These are phyloP conservation scores for Selenia dentaria DNA, from an alignment of 2,888 invertebrate species.

Conservation along the genomic window DNA sequence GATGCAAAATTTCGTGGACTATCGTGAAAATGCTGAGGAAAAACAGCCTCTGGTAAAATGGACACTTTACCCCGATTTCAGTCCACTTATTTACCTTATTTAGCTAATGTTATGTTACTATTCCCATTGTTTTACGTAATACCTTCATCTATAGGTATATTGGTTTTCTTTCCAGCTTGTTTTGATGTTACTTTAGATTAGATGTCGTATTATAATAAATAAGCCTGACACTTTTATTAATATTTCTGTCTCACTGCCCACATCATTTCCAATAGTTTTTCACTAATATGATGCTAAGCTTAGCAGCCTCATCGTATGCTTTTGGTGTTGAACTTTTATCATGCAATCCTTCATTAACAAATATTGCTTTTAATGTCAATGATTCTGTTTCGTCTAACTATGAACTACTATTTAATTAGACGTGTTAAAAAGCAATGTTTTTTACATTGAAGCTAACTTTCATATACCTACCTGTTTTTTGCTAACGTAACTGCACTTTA, in stretches of 20 bases:
- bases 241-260: slow-evolving; percentile 1
- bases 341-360: slow-evolving; percentile 3
- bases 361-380: slow-evolving; percentile 5
- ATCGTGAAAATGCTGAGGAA: slow-evolving; percentile 95
- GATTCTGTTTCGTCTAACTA: background rate
- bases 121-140: slow-evolving; percentile 35
- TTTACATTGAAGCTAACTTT: no score
- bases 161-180: slow-evolving; percentile 37
- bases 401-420: background rate
- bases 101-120: slow-evolving; percentile 50
- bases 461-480: no score
- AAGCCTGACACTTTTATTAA: slow-evolving; percentile 4
- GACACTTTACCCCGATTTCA: slow-evolving; percentile 67
- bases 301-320: slow-evolving; percentile 35
- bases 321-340: slow-evolving; percentile 42
- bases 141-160: slow-evolving; percentile 39
- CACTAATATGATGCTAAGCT: slow-evolving; percentile 9
- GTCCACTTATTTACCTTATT: slow-evolving; percentile 71
- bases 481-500: no score
- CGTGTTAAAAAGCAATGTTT: no score
- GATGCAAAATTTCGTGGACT: slow-evolving; percentile 95
- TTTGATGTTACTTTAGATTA: slow-evolving; percentile 27
- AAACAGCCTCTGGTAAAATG: slow-evolving; percentile 95
- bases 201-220: slow-evolving; percentile 20
- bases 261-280: slow-evolving; percentile 16